Conservation (phyloP, 2,888 invertebrate genomes). For the Drosophila subsilvestris region DNA sequence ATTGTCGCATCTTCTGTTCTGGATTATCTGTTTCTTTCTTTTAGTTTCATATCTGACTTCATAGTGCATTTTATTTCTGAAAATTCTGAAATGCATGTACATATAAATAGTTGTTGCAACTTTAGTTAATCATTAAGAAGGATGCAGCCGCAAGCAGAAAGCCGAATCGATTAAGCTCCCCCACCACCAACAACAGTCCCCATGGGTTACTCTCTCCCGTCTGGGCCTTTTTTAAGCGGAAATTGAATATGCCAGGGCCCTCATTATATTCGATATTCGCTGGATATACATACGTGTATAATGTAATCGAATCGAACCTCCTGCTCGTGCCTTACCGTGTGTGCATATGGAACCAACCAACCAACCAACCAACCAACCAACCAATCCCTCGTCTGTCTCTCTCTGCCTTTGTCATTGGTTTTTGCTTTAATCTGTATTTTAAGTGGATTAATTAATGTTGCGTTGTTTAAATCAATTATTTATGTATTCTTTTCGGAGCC, state of each 20-base stretch:
- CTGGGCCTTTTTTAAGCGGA: slow-evolving; percentile 20
- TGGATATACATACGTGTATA: slow-evolving; percentile 11
- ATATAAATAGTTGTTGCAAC: slow-evolving; percentile 59
- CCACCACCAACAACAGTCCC: neutral
- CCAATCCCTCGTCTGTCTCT: slow-evolving; percentile 11
- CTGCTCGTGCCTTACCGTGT: slow-evolving; percentile 1
- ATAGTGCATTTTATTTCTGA: slow-evolving; percentile 47
- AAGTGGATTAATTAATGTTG: slow-evolving; percentile 40
- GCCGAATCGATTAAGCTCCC: slow-evolving; percentile 14
- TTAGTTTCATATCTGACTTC: slow-evolving; percentile 18
- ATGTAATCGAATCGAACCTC: slow-evolving; percentile 14
- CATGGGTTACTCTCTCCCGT: neutral
- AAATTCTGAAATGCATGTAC: slow-evolving; percentile 52
- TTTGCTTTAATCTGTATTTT: slow-evolving; percentile 37
- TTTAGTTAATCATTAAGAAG: slow-evolving; percentile 49
- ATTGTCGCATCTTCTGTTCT: slow-evolving; percentile 5
- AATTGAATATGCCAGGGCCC: slow-evolving; percentile 36
- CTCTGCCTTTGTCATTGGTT: slow-evolving; percentile 38
- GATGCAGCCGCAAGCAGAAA: slow-evolving; percentile 2
- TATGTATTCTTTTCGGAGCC: slow-evolving; percentile 43
- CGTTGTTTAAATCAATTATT: slow-evolving; percentile 51
- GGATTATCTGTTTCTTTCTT: neutral
- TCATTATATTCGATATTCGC: slow-evolving; percentile 17
- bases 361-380: neutral
- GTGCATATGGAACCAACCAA: too few species aligned